These are phyloP conservation scores for Amiota minor DNA, from an alignment of 2,888 invertebrate species.

Conservation along the genomic window DNA sequence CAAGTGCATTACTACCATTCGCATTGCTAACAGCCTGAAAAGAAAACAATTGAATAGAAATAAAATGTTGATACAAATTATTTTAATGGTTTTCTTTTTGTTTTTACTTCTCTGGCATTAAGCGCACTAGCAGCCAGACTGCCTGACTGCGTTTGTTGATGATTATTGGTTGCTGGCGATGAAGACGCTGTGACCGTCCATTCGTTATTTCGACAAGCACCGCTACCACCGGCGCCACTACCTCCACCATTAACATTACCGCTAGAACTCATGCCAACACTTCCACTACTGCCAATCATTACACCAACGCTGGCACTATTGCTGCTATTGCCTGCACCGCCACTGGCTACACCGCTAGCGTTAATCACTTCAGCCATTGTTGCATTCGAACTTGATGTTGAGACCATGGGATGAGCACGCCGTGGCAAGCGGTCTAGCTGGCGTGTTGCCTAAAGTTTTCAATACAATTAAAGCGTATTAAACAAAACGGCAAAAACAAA, in stretches of 20 bases:
- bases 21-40: conserved; percentile 58
- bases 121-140: conserved; percentile 69
- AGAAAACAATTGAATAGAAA: not conserved
- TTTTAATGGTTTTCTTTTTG: conserved; percentile 37
- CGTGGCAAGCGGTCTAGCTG: conserved; percentile 92
- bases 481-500: not conserved
- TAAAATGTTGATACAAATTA: conserved; percentile 38
- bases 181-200: conserved; percentile 70
- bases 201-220: conserved; percentile 65
- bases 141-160: conserved; percentile 71
- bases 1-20: conserved; percentile 61
- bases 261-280: conserved; percentile 50
- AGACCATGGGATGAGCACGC: conserved; percentile 81
- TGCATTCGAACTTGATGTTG: conserved; percentile 77
- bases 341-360: conserved; percentile 65
- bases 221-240: conserved; percentile 43
- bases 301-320: conserved; percentile 48
- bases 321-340: conserved; percentile 48
- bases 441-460: conserved; percentile 80
- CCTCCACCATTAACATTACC: conserved; percentile 47
- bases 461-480: conserved; percentile 2
- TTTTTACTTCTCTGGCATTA: conserved; percentile 71
- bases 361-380: conserved; percentile 74
- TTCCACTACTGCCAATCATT: conserved; percentile 48
- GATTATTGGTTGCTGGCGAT: conserved; percentile 64